Base-by-base conservation (phyloP, 2,113 vertebrate genomes). In the Loxodonta africana region DNA sequence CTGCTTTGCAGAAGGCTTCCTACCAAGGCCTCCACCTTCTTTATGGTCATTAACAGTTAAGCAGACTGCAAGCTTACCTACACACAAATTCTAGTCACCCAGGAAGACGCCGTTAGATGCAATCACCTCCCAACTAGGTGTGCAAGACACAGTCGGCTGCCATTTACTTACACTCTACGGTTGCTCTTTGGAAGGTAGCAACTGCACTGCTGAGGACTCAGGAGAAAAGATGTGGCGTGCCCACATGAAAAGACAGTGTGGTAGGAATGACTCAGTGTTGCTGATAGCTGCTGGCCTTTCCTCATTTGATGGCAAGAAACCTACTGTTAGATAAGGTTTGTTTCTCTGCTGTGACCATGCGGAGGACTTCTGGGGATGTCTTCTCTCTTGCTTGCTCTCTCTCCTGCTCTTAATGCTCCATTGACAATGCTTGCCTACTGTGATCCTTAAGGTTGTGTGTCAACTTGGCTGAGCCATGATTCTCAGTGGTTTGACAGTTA, bases 31-130 rank as follows among this genome's bases (percentile, higher is more conserved):
- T 86, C 76, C 33, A 8, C 7, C 6, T 63, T 46, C 80, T 93
- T 80, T 53, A 3, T 3, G n/a, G 62, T 83, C 74, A 81, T 94
- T 96, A 76, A 48, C 88, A 89, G 51, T 41, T 28, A 88, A 88
- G 46, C 30, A 93, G 53, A 62, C n/a, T 5, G 0, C 0, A 1
- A 62, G 46, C 46, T 67, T 46, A 77, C 33, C 51, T 76, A 67
- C 30, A 30, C 78, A 57, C 83, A 69, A 63, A 26, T 37, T 73
- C 23, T 37, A 48, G 81, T 67, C 41, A 46, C 8, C 60, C 17
- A 17, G 21, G 41, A 63, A 12, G 67, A 85, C 9, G 8, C 23
- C 18, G 6, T 5, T 33, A 51, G 21, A 33, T 2, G 48, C 17
- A n/a, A 25, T 23, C 7, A 25, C 30, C 10, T 88, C 69, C 53